A percentile compares a stretch with the other conserved stretches of the same genome.
Conservation (phyloP, 2,888 invertebrate species). For the Trachelus iudaicus region DNA sequence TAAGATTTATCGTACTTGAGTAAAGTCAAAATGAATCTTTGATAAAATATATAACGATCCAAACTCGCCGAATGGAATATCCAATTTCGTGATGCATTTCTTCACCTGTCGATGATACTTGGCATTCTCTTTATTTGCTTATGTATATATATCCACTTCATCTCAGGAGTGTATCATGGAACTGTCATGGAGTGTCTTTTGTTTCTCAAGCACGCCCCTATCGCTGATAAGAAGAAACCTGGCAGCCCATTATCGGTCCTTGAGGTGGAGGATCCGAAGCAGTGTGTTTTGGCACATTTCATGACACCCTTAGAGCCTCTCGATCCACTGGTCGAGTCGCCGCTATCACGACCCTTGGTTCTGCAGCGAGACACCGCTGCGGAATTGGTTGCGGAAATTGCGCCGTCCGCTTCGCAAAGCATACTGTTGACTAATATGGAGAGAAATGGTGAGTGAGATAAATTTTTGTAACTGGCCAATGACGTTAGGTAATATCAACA, state of each 20-base stretch:
- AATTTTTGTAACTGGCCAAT: background rate
- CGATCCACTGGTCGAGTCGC: slow-evolving; percentile 87
- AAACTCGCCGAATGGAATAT: background rate
- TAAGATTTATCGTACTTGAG: background rate
- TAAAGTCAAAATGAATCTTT: background rate
- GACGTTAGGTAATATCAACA: background rate
- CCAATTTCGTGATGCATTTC: background rate
- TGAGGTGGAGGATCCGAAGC: slow-evolving; percentile 89
- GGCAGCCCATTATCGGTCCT: slow-evolving; percentile 77
- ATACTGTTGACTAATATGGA: slow-evolving; percentile 93
- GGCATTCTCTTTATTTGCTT: background rate
- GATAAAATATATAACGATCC: background rate
- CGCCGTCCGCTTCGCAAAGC: slow-evolving; percentile 71
- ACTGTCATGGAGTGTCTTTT: background rate
- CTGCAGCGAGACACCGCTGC: slow-evolving; percentile 83
- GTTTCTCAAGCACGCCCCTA: slow-evolving; percentile 71
- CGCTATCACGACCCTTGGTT: slow-evolving; percentile 81
- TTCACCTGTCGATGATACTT: background rate
- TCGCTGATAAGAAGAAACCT: slow-evolving; percentile 69
- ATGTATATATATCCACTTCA: background rate
- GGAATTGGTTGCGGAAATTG: slow-evolving; percentile 81
- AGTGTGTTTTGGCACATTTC: slow-evolving; percentile 87
- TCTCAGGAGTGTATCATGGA: background rate
- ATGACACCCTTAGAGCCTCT: slow-evolving; percentile 90
- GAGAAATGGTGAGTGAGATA: slow-evolving; percentile 72